Conservation (phyloP, 2,797 vertebrate species). For the Falco berigora region DNA sequence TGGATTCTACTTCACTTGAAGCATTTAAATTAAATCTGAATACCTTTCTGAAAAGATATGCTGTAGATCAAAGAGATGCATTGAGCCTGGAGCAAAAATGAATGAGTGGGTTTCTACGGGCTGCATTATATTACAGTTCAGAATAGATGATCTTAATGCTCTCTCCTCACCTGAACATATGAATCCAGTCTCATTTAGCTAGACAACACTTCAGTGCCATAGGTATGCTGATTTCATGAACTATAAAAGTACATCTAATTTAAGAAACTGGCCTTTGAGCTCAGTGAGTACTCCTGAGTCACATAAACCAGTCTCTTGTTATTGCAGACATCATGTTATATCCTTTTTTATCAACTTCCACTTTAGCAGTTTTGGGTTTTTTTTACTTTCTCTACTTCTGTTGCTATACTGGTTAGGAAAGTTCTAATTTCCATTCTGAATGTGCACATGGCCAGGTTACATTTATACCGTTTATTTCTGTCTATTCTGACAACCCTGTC, state of each 20-base stretch:
- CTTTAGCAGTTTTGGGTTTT: neutral
- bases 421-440: neutral
- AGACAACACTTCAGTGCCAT: neutral
- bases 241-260: neutral
- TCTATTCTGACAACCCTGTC: neutral
- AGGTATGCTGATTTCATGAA: neutral
- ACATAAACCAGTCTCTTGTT: neutral
- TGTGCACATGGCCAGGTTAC: neutral
- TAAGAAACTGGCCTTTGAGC: neutral
- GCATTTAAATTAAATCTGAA: constrained; percentile 29
- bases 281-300: neutral
- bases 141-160: neutral
- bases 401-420: neutral
- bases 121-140: neutral
- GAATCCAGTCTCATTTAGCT: neutral
- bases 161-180: neutral
- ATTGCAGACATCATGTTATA: neutral
- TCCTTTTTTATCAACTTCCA: neutral
- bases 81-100: neutral
- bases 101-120: neutral
- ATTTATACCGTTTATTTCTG: neutral
- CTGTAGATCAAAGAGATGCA: constrained; percentile 12
- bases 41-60: constrained; percentile 13
- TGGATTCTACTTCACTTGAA: neutral
- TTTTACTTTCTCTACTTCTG: neutral